These are phyloP conservation scores for Paramuricea clavata DNA, from an alignment of 92 coral and sea anemone species.

Conservation along the genomic window DNA sequence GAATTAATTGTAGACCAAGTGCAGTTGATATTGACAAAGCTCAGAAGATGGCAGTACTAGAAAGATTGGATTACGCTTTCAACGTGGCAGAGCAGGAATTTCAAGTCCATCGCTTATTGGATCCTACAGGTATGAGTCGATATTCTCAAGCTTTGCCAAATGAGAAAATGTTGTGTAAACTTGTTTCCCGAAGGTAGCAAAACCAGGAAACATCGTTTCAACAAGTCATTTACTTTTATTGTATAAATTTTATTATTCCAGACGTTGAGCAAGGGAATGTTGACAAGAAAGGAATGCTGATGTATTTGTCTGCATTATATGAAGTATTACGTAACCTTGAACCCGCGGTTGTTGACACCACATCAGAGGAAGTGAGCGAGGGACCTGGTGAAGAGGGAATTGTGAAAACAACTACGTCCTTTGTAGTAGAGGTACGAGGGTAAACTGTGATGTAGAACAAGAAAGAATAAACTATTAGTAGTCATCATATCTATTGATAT, in stretches of 20 bases:
- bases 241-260: neutral
- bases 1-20: conserved; percentile 64
- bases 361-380: neutral
- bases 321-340: conserved; percentile 57
- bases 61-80: conserved; percentile 85
- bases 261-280: conserved; percentile 80
- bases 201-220: too few relatives aligned
- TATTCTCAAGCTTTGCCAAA: neutral
- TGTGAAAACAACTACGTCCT: neutral
- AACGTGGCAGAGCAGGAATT: conserved; percentile 76
- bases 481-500: too few relatives aligned
- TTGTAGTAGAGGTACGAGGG: neutral
- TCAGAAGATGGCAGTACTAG: conserved; percentile 54
- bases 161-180: too few relatives aligned
- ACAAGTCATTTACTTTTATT: too few relatives aligned
- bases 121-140: conserved; percentile 76
- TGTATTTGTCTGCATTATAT: conserved; percentile 86
- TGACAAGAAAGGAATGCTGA: conserved; percentile 84
- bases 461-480: too few relatives aligned
- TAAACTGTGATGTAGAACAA: too few relatives aligned
- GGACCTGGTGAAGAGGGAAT: neutral
- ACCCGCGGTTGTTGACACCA: conserved; percentile 15
- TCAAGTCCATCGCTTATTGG: conserved; percentile 83
- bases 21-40: conserved; percentile 75
- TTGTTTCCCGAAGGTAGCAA: too few relatives aligned